A percentile compares a stretch with the other conserved stretches of the same genome.
These are phyloP conservation scores for Melangyna quadrimaculata DNA, from an alignment of 2,888 invertebrate species.

Conservation along the genomic window DNA sequence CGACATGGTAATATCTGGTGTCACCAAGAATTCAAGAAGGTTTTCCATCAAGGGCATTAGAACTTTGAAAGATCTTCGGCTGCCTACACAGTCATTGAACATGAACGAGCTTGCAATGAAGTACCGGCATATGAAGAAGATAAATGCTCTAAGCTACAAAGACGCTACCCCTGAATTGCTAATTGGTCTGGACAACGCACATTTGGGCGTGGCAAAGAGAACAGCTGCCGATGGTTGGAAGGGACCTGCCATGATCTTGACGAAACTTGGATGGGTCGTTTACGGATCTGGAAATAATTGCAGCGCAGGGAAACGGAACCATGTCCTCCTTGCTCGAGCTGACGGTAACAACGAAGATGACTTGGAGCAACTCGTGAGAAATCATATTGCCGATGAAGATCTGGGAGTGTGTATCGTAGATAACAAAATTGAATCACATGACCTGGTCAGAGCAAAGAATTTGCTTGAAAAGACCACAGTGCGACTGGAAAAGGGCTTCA, in stretches of 20 bases:
- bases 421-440: no score
- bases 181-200: background rate
- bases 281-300: background rate
- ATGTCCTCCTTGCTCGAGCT: background rate
- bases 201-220: background rate
- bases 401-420: no score
- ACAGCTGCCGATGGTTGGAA: background rate
- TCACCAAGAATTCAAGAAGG: background rate
- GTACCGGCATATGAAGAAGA: background rate
- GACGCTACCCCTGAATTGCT: background rate
- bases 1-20: background rate
- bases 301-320: background rate
- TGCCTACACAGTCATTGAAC: background rate
- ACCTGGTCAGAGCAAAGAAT: no score
- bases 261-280: background rate
- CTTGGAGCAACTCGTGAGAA: no score
- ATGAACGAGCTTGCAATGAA: background rate
- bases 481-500: no score
- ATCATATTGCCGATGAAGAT: no score
- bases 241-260: background rate
- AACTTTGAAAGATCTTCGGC: background rate
- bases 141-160: background rate
- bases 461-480: no score
- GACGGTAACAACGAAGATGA: background rate
- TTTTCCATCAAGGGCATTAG: background rate